Percentiles rank a stretch among this genome's conserved stretches.
These are phyloP conservation scores for Bombus terrestris DNA, from an alignment of 1,140 invertebrate genomes.

Conservation along the genomic window DNA sequence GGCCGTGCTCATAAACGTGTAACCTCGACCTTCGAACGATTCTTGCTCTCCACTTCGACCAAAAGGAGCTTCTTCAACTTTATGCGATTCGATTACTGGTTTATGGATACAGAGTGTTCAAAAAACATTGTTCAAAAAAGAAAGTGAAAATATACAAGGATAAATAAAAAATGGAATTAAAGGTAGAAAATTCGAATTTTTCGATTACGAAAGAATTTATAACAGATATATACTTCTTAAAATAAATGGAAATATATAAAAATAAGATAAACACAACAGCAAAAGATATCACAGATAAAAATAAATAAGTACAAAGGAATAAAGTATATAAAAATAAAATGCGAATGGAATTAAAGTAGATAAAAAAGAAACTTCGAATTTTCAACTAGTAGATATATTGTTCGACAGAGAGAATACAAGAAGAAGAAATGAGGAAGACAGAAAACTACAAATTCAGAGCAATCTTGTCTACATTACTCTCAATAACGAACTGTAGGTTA, in stretches of 20 bases:
- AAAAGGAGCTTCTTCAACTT: neutral
- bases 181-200: neutral
- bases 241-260: too few species aligned
- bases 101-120: neutral
- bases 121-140: neutral
- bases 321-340: neutral
- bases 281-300: too few species aligned
- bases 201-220: neutral
- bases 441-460: neutral
- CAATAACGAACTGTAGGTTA: neutral
- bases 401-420: too few species aligned
- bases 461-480: neutral
- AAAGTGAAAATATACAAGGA: too few species aligned
- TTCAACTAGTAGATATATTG: too few species aligned
- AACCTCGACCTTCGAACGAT: conserved; percentile 53
- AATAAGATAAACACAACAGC: too few species aligned
- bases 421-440: too few species aligned
- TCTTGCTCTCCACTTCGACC: neutral
- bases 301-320: too few species aligned
- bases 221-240: too few species aligned
- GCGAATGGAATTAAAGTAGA: neutral
- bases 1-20: conserved; percentile 36
- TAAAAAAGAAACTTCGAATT: too few species aligned
- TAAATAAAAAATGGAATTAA: neutral
- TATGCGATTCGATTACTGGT: neutral